phyloP scores from a whole-genome alignment of 2,113 vertebrate genomes.

The Paradoxurus hermaphroditus region DNA sequence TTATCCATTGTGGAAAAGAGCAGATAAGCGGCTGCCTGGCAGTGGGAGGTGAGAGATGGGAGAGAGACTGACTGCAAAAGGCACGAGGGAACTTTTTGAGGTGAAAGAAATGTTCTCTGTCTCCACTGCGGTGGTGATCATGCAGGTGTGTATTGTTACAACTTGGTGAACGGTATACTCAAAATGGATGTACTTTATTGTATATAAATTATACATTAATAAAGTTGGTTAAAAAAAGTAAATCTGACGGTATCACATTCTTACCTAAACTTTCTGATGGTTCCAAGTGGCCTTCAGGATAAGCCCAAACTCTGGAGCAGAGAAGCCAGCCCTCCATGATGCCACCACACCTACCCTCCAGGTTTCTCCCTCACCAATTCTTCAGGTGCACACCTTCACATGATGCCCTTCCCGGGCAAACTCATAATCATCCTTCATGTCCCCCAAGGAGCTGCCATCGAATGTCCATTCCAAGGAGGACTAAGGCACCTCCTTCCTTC shows the following conservation, averaged over 20 bases:
- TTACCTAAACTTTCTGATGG: conserved; percentile 16
- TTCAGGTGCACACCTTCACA: neutral
- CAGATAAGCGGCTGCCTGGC: neutral
- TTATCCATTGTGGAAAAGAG: neutral
- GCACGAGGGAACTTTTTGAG: neutral
- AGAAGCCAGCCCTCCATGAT: neutral
- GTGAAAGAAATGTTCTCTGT: neutral
- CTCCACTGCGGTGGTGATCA: neutral
- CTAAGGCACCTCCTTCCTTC: neutral
- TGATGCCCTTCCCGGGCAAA: neutral
- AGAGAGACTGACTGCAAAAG: neutral
- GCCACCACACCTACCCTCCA: neutral
- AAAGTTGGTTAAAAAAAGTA: neutral
- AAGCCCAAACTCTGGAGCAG: neutral
- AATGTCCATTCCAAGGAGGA: neutral
- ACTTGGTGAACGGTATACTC: neutral
- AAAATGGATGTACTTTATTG: neutral
- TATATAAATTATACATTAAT: neutral
- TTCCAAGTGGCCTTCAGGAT: neutral
- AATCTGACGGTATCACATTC: neutral
- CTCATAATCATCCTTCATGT: neutral
- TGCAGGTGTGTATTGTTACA: neutral
- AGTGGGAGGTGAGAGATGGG: neutral
- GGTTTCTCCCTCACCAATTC: neutral
- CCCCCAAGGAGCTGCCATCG: neutral